Evolutionary conservation across 2,797 vertebrate species (phyloP).

Genomic region (Emydoidea blandingii): DNA sequence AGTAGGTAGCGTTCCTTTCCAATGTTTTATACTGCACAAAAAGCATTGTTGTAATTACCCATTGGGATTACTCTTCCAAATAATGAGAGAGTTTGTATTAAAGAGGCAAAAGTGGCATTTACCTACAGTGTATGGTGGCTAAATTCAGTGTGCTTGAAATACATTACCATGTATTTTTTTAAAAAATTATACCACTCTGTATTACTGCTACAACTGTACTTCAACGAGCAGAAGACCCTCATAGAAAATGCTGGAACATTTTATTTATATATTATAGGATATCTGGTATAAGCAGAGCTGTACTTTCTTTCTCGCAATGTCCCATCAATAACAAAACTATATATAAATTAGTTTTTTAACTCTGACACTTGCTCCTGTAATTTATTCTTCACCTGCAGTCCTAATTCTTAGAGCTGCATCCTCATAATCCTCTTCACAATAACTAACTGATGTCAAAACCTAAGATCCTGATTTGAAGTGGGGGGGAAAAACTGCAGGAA

Average conservation of each 20-base stretch:
- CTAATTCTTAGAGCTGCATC: neutral
- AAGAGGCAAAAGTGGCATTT: neutral
- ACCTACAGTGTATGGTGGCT: neutral
- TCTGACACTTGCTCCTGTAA: neutral
- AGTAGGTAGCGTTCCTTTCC: neutral
- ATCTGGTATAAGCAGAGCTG: accelerated
- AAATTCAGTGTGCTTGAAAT: neutral
- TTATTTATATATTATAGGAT: accelerated
- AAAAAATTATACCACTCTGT: neutral
- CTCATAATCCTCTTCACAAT: neutral
- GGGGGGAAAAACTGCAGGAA: neutral
- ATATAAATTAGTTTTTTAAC: neutral
- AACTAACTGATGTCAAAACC: neutral
- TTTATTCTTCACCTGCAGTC: neutral
- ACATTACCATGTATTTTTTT: neutral
- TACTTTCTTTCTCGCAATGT: neutral
- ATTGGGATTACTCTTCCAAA: neutral
- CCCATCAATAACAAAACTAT: neutral
- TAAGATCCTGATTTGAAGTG: neutral
- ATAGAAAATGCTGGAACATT: neutral
- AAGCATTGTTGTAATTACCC: neutral
- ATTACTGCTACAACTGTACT: neutral
- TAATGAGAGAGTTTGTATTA: neutral
- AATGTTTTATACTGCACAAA: accelerated
- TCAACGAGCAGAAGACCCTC: neutral